These are phyloP conservation scores for Micrastur ruficollis DNA, from an alignment of 2,797 vertebrate genomes.

Conservation along the genomic window DNA sequence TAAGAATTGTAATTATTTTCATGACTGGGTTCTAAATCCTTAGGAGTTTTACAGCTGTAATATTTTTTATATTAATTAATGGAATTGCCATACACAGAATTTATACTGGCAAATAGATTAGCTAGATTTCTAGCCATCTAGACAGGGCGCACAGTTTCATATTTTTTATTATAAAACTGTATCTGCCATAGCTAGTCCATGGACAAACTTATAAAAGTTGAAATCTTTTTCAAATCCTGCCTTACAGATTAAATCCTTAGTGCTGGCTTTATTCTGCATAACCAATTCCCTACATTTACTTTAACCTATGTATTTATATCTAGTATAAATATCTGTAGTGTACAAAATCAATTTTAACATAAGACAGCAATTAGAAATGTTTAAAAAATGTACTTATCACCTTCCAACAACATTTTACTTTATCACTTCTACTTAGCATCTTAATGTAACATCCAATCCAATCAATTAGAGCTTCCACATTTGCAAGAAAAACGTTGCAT, in stretches of 20 bases:
- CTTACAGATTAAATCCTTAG: neutral
- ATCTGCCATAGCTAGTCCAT: neutral
- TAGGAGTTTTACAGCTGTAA: neutral
- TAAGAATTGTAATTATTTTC: neutral
- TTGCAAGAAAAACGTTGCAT: conserved; percentile 28
- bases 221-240: neutral
- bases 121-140: neutral
- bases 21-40: neutral
- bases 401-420: neutral
- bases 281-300: neutral
- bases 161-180: neutral
- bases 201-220: neutral
- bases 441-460: neutral
- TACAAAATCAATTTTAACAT: neutral
- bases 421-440: neutral
- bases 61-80: neutral
- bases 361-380: neutral
- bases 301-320: neutral
- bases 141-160: neutral
- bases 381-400: neutral
- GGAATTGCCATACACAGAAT: neutral
- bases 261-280: neutral
- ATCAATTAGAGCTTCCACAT: neutral
- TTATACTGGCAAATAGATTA: neutral
- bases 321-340: neutral